Base-by-base conservation (phyloP, 2,797 vertebrate species). In the Enteromius paludinosus region DNA sequence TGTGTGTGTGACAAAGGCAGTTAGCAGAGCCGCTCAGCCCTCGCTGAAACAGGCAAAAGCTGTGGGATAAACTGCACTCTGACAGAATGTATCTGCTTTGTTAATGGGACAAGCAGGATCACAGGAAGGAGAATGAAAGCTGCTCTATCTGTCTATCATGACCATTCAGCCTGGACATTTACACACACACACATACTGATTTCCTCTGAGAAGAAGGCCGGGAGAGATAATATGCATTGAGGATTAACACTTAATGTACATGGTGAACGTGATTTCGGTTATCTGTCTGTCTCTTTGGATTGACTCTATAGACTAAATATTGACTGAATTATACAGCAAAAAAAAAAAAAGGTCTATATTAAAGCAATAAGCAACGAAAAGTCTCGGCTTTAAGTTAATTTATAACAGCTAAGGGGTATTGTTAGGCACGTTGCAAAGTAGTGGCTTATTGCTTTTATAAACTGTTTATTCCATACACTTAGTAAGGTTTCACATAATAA, bases 41-140 rank as follows among this genome's bases (percentile, higher is more conserved):
- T 70, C 49, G 0, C 33, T 25, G 78, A 43, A 70, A 79, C 78
- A 45, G 66, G 35, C 10, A 69, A 81, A 62, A 81, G 56, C 79
- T 38, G 41, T 1, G 14, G 76, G 77, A 78, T 78, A 78, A 78
- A 78, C 77, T 68, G 75, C 59, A 47, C 68, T 71, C 79, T 61
- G 79, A 81, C 79, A 72, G 25, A 81, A 81, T 72, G 68, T 64
- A 81, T 81, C 68, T 81, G 79, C 68, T 62, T 81, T 72, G 68
- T 72, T 72, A 72, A 70, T 70, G 35, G 79, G 68, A 49, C 69
- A 62, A 81, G 68, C 56, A 72, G 79, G 41, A 81, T 81, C 79
- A 81, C 56, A 25, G 79, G 28, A 81, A 41, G 35, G 52, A 70
- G 38, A 72, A 49, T 47, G 35, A 80, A 80, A 43, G 66, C 17